A percentile compares a stretch with the other conserved stretches of the same genome.
Conservation (phyloP, 2,797 vertebrate genomes). For the Sebastiscus albofasciatus region DNA sequence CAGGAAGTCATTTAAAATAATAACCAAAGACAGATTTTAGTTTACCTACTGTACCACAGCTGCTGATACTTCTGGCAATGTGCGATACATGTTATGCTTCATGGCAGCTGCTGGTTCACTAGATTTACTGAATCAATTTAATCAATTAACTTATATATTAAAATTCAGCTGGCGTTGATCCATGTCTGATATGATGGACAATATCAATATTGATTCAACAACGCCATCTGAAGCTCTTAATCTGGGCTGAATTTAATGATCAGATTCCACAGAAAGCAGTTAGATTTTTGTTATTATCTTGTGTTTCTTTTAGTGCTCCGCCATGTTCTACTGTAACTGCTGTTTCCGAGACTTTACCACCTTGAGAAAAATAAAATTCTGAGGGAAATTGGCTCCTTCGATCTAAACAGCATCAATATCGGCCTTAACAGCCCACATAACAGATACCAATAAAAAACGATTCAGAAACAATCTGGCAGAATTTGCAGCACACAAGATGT, state of each 20-base stretch:
- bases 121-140: slow-evolving; percentile 35
- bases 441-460: slow-evolving; percentile 31
- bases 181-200: slow-evolving; percentile 45
- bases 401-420: slow-evolving; percentile 42
- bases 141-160: slow-evolving; percentile 48
- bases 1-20: slow-evolving; percentile 27
- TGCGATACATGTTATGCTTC: not conserved
- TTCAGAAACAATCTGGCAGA: slow-evolving; percentile 17
- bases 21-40: slow-evolving; percentile 9
- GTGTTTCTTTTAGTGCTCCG: slow-evolving; percentile 3
- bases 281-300: not conserved
- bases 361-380: slow-evolving; percentile 13
- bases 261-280: slow-evolving; percentile 1
- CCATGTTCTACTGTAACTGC: not conserved
- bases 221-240: slow-evolving; percentile 23
- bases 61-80: slow-evolving; percentile 2
- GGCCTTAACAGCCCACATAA: slow-evolving; percentile 17
- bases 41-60: slow-evolving; percentile 4
- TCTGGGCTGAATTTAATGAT: slow-evolving; percentile 9
- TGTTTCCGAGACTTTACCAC: slow-evolving; percentile 9
- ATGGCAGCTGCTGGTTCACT: slow-evolving; percentile 27
- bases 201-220: slow-evolving; percentile 42
- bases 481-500: slow-evolving; percentile 18
- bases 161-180: slow-evolving; percentile 30
- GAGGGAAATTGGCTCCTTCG: slow-evolving; percentile 29